phyloP scores from a whole-genome alignment of 2,888 invertebrate species.

The Deilephila porcellus region DNA sequence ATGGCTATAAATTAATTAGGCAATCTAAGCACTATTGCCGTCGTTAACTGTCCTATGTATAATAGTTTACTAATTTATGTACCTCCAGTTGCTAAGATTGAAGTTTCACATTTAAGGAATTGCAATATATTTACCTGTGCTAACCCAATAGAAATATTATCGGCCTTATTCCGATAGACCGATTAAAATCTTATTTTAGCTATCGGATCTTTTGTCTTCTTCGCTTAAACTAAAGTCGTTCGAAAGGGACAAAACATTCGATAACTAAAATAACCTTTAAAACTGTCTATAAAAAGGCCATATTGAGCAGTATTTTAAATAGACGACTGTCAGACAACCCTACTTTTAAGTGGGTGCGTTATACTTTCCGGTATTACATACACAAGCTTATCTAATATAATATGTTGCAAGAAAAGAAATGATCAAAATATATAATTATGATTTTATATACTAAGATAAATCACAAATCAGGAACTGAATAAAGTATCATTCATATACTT shows the following conservation, averaged over 20 bases:
- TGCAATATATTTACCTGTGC: background rate
- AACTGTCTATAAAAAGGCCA: background rate
- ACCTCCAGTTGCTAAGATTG: background rate
- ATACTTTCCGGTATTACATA: constrained; percentile 1
- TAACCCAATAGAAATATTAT: background rate
- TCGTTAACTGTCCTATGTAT: background rate
- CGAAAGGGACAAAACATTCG: too few species aligned
- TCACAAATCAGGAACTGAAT: too few species aligned
- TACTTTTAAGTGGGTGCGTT: constrained; percentile 6
- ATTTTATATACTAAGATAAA: too few species aligned
- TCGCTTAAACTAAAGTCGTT: too few species aligned
- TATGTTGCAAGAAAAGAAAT: background rate
- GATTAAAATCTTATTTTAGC: too few species aligned
- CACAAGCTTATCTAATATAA: background rate
- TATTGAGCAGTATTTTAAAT: background rate
- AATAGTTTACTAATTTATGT: background rate
- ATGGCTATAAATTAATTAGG: background rate
- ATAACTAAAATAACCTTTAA: too few species aligned
- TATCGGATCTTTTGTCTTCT: too few species aligned
- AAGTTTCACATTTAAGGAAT: background rate
- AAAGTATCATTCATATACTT: too few species aligned
- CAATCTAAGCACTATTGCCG: too few species aligned
- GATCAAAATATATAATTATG: background rate
- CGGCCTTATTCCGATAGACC: too few species aligned
- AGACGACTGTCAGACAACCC: background rate